Evolutionary conservation across 2,888 invertebrate species (phyloP), one percentile per base, ranked within the genome.

Genomic region (Andrena camellia): DNA sequence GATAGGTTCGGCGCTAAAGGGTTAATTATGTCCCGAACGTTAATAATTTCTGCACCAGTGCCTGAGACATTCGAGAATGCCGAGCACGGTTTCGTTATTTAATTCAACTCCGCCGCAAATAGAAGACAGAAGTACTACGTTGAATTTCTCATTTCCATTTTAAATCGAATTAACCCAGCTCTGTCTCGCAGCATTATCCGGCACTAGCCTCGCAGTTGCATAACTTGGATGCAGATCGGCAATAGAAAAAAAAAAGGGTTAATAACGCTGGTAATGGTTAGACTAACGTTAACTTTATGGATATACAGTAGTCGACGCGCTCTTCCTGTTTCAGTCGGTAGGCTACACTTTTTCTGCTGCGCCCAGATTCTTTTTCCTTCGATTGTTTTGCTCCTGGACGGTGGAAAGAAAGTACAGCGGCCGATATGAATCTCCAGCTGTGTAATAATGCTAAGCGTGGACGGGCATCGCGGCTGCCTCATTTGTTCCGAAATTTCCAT

Each of bases 81-180:
- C 0, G 17, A 1, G 42, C 42, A 26, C 52, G 52, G 20, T 52
- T 23, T 57, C 57, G 20, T 26, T 57, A 23, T 23, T 13, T 23
- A 57, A 57, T 57, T 57, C 20, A 26, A 10, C 57, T 10, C 23
- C 13, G 20, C 23, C 10, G 57, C 23, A 57, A 57, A 57, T 57
- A 23, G 23, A 26, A 26, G 57, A 57, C 20, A 57, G 57, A 23
- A 17, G 42, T 17, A 42, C 10, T 23, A 23, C 10, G 8, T 13
- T 13, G 20, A 57, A 57, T 23, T 57, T 26, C 23, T 57, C 20
- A 57, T 57, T 57, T 57, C 57, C 20, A 57, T 57, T 57, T 57
- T 26, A 57, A 57, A 57, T 57, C 10, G 23, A 57, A 20, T 23
- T 23, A 20, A 57, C 57, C 10, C 20, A 10, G 7, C 23, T 57